Evolutionary conservation across 2,113 vertebrate genomes (phyloP), one percentile per base, ranked within the genome.

Genomic region (Oxygymnocypris stewartii): DNA sequence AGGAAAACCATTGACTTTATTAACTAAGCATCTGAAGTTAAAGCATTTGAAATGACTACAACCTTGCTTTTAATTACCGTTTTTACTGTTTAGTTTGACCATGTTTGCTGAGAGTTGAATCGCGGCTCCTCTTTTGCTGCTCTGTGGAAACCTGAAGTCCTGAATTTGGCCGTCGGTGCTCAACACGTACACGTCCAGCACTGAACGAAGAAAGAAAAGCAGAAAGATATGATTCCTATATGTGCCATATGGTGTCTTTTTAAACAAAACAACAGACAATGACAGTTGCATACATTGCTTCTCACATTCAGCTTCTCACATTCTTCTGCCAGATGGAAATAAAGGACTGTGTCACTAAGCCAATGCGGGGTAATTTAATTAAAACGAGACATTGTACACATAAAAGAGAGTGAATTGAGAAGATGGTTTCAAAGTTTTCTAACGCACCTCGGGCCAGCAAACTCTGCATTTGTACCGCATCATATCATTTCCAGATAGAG

Each of bases 51-150:
- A 49, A 49, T 14, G 10, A 35, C 25, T 20, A 9, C 18, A 63
- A 63, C 0, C 31, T 61, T 44, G n/a, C 25, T 35, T 49, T 76
- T 51, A 90, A 96, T 95, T 93, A 99, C 98, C 98, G 0, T 97
- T 99, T 91, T 97, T 97, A 92, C 98, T 99, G 95, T 99, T 99
- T 90, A 98, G 96, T 91, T 99, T 99, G 93, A 99, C 97, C 0
- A 97, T 99, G 93, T 97, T 98, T 82, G 97, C 96, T 10, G 98
- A 98, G 18, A 99, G 96, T 82, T 98, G 97, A 88, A 99, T 97
- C 2, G 96, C 96, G 42, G 96, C 96, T 88, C 96, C 97, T 85
- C 96, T 96, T 89, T 97, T 97, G 91, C 93, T 97, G 42, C 94
- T 96, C 92, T 99, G 96, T 85, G 97, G 98, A 93, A 99, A 99